Conservation (phyloP, 2,113 vertebrate species). For the Rhabdomys dilectus region DNA sequence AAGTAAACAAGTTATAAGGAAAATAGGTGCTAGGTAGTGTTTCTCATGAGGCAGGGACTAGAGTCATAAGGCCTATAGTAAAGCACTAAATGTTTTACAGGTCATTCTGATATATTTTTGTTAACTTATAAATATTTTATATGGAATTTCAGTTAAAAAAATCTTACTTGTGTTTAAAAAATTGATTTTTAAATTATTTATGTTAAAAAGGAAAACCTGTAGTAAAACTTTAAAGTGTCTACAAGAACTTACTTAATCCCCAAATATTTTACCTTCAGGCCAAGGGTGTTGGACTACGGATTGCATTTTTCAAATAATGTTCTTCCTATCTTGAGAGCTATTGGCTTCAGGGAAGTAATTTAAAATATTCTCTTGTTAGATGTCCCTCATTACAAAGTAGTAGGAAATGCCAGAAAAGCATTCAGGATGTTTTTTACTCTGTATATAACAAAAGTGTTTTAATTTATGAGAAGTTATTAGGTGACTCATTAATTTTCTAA, state of each 20-base stretch:
- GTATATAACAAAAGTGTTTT: background rate
- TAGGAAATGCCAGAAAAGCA: background rate
- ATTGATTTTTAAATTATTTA: conserved; percentile 2
- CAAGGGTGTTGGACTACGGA: background rate
- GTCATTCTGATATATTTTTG: background rate
- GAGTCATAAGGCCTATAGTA: background rate
- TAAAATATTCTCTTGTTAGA: conserved; percentile 23
- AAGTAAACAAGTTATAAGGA: background rate
- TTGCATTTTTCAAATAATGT: background rate
- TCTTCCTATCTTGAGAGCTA: background rate
- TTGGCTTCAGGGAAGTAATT: background rate
- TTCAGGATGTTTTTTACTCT: background rate
- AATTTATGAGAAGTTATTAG: background rate
- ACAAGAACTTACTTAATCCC: background rate
- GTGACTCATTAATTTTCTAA: background rate
- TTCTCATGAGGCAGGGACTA: background rate
- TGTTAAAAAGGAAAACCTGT: background rate
- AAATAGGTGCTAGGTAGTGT: background rate
- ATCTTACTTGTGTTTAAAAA: background rate
- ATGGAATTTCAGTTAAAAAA: background rate
- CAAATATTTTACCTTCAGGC: conserved; percentile 28
- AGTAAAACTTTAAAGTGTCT: background rate
- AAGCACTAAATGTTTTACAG: background rate
- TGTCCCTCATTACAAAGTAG: background rate
- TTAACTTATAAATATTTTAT: conserved; percentile 21